phyloP scores from a whole-genome alignment of 2,113 vertebrate genomes.

The Symphodus melops region DNA sequence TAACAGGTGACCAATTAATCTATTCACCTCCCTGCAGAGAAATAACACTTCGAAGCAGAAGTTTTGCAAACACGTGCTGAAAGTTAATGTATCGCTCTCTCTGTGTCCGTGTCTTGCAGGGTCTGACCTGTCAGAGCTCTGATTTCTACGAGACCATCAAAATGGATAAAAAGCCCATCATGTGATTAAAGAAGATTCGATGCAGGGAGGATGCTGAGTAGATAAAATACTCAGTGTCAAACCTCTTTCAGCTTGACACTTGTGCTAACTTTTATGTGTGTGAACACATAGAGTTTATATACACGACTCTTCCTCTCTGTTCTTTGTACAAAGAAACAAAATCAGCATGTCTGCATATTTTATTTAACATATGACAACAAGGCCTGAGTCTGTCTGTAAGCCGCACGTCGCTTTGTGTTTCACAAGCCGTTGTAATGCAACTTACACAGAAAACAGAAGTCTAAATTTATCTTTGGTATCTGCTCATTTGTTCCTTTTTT shows the following conservation, averaged over 20 bases:
- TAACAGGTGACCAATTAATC: neutral
- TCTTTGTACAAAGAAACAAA: conserved; percentile 22
- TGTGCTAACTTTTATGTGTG: neutral
- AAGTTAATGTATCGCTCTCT: neutral
- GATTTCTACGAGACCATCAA: conserved; percentile 78
- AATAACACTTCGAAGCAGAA: neutral
- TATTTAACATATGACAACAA: conserved; percentile 28
- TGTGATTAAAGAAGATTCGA: conserved; percentile 12
- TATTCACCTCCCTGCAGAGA: conserved; percentile 1
- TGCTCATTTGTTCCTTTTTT: conserved; percentile 10
- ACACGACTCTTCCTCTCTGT: neutral
- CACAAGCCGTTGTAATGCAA: neutral
- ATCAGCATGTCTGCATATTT: conserved; percentile 4
- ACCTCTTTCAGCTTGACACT: neutral
- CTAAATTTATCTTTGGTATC: neutral
- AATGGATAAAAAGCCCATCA: conserved; percentile 46
- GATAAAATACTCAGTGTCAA: neutral
- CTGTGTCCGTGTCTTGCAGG: conserved; percentile 52
- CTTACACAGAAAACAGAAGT: conserved; percentile 32
- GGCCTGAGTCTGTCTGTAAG: neutral
- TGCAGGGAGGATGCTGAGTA: conserved; percentile 1
- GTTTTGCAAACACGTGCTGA: conserved; percentile 15
- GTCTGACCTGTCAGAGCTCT: conserved; percentile 34
- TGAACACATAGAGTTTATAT: neutral
- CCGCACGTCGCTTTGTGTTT: neutral